Evolutionary conservation across 2,113 vertebrate genomes (phyloP), one percentile per base, ranked within the genome.

Genomic region (Melospiza georgiana): DNA sequence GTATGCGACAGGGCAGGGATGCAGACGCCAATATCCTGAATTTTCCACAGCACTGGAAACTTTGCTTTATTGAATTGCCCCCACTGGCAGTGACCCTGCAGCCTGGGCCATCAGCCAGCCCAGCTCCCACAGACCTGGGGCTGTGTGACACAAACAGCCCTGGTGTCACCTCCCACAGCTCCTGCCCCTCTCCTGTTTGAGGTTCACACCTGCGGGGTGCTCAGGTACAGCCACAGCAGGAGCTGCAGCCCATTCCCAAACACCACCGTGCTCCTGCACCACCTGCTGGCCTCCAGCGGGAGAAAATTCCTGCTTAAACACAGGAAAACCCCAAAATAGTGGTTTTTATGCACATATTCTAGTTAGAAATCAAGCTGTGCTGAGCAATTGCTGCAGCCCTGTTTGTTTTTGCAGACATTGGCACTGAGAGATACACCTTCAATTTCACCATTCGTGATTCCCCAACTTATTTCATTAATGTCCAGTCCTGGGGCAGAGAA

Each of bases 361-460:
- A 20, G 20, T 63, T 3, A 31, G 11, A 75, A 75, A 37, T 17
- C 57, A 17, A 73, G 61, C 33, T 23, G 31, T 43, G 72, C 63
- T 48, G 15, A 51, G 27, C 19, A 67, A 73, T 17, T 51, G 18
- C 66, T 68, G 65, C 3, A 25, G 22, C 12, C 24, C 39, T 52
- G n/a, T 77, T 97, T 93, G 66, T 79, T 73, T 85, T 96, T 98
- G 75, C 95, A 99, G 99, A 99, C 93, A 94, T 98, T 74, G 99
- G 99, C 51, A 96, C 95, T 9, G 99, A 99, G 79, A 98, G 99
- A 93, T 99, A 96, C 83, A 99, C 99, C 28, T 99, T 99, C 94
- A 87, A 84, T 93, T 99, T 99, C 73, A 99, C 99, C 43, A 84
- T 99, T 33, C 99, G 98, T 67, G 99, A 99, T 95, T 99, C 99